Conservation (phyloP, 2,797 vertebrate genomes). For the Argentina silus region DNA sequence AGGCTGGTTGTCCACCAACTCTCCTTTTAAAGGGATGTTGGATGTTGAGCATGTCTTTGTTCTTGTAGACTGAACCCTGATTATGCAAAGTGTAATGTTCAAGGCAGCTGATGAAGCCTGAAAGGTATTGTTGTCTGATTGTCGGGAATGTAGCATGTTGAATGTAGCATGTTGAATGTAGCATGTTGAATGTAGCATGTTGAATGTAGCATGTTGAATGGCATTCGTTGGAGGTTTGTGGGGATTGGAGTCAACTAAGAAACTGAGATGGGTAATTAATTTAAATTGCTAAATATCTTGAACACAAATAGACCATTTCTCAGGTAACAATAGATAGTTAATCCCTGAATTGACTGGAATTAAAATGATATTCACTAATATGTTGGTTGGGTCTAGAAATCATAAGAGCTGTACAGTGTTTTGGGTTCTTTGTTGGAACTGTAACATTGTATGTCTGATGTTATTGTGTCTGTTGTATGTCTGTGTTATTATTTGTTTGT, state of each 20-base stretch:
- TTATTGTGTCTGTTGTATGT: background rate
- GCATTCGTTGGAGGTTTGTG: too few species aligned
- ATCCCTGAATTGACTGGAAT: too few species aligned
- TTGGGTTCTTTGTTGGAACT: background rate
- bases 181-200: too few species aligned
- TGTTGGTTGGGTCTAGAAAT: too few species aligned
- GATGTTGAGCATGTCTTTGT: conserved; percentile 9
- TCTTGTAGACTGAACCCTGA: background rate
- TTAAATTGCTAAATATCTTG: too few species aligned
- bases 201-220: too few species aligned
- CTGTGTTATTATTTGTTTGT: background rate
- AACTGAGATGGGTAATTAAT: too few species aligned
- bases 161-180: too few species aligned
- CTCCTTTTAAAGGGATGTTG: conserved; percentile 3
- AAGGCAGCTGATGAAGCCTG: background rate
- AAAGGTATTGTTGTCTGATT: background rate
- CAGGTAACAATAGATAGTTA: too few species aligned
- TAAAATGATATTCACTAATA: too few species aligned
- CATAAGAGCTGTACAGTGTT: background rate
- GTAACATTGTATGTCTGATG: background rate
- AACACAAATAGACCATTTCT: too few species aligned
- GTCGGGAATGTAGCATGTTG: background rate
- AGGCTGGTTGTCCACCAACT: conserved; percentile 4
- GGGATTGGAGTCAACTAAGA: too few species aligned
- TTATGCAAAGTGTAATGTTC: background rate